These are phyloP conservation scores for Corythaixoides concolor DNA, from an alignment of 2,113 vertebrate species.

Conservation along the genomic window DNA sequence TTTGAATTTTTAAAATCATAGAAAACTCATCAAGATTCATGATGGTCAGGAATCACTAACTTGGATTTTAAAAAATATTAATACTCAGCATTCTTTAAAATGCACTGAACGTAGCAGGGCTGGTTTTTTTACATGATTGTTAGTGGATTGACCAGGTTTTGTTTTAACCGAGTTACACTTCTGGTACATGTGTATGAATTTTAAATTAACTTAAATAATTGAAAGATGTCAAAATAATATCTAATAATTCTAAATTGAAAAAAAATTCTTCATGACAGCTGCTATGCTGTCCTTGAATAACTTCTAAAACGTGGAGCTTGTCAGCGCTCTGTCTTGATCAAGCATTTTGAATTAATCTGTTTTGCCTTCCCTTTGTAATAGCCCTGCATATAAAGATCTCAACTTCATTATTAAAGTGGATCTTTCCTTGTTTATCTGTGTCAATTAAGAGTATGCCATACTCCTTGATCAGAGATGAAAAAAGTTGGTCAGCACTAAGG, in stretches of 20 bases:
- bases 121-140: not conserved
- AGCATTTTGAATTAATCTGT: not conserved
- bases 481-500: not conserved
- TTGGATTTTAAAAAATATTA: not conserved
- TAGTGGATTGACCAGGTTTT: not conserved
- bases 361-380: not conserved
- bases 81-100: not conserved
- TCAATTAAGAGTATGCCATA: not conserved
- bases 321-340: not conserved
- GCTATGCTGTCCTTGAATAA: not conserved
- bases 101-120: not conserved
- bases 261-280: not conserved
- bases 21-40: not conserved
- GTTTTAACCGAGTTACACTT: not conserved
- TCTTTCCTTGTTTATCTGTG: not conserved
- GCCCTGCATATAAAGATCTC: not conserved
- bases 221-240: not conserved
- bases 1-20: not conserved
- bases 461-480: not conserved
- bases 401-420: not conserved
- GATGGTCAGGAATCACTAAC: not conserved
- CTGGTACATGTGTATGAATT: not conserved
- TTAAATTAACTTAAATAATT: not conserved
- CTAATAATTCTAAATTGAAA: not conserved
- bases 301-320: not conserved